A percentile compares a stretch with the other conserved stretches of the same genome.
Evolutionary conservation across 1,140 invertebrate genomes (phyloP).

Genomic region (Drosophila pallidifrons): DNA sequence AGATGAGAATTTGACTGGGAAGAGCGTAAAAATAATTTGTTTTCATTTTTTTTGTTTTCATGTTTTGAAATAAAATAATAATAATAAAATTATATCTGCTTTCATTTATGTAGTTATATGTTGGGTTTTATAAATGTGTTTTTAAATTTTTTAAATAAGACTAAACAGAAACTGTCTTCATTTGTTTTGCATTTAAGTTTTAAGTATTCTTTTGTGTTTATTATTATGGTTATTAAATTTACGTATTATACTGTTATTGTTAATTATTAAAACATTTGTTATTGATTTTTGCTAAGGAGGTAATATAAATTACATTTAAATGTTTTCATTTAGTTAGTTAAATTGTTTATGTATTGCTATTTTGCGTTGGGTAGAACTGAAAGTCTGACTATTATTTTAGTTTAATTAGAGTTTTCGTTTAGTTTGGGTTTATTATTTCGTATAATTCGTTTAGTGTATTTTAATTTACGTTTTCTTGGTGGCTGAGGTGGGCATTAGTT

Average conservation of each 20-base stretch:
- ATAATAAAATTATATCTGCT: slow-evolving; percentile 32
- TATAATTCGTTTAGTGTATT: slow-evolving; percentile 22
- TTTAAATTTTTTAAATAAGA: slow-evolving; percentile 32
- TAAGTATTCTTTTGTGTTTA: slow-evolving; percentile 44
- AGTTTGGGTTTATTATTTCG: slow-evolving; percentile 11
- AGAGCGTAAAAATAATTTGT: slow-evolving; percentile 57
- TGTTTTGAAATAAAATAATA: slow-evolving; percentile 9
- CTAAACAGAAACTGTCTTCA: slow-evolving; percentile 76
- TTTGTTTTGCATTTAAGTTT: slow-evolving; percentile 45
- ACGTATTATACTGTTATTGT: slow-evolving; percentile 35
- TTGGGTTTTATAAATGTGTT: slow-evolving; percentile 38
- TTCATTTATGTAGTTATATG: neutral
- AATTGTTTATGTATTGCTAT: slow-evolving; percentile 65
- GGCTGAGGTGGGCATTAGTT: slow-evolving; percentile 82
- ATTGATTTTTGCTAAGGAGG: slow-evolving; percentile 83
- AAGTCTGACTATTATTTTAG: slow-evolving; percentile 69
- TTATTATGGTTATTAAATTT: slow-evolving; percentile 38
- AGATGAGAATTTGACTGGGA: slow-evolving; percentile 39
- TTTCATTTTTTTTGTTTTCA: slow-evolving; percentile 22
- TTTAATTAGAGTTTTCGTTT: slow-evolving; percentile 31
- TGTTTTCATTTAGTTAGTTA: slow-evolving; percentile 61
- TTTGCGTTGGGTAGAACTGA: slow-evolving; percentile 48
- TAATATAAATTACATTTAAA: slow-evolving; percentile 83
- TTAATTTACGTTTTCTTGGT: slow-evolving; percentile 62
- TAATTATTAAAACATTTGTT: slow-evolving; percentile 56